Evolutionary conservation across 2,113 vertebrate genomes (phyloP).

Genomic region (Gadus chalcogrammus): DNA sequence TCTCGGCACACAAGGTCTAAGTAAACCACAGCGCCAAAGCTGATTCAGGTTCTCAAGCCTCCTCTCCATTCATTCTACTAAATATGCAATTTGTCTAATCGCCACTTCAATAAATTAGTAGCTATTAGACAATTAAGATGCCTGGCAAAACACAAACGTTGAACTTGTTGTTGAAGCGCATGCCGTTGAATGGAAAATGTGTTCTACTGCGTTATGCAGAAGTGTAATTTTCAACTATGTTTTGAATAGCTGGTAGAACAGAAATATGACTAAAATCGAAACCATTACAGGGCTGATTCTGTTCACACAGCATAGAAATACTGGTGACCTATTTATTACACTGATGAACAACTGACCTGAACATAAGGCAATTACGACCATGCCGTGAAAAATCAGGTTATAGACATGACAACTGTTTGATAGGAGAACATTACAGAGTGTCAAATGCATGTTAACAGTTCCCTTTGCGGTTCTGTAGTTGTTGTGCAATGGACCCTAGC

Average conservation of each 20-base stretch:
- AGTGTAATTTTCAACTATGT: too few relatives aligned
- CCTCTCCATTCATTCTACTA: too few relatives aligned
- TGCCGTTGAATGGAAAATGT: too few relatives aligned
- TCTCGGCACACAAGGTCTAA: too few relatives aligned
- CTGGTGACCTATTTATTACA: constrained; percentile 37
- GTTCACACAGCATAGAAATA: constrained; percentile 15
- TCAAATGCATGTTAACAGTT: constrained; percentile 18
- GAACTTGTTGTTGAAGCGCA: too few relatives aligned
- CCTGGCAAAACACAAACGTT: too few relatives aligned
- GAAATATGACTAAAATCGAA: neutral
- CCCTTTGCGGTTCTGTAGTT: neutral
- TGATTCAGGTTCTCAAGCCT: neutral
- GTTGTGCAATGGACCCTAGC: neutral
- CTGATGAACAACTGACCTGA: constrained; percentile 34
- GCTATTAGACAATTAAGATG: too few relatives aligned
- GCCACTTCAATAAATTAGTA: too few relatives aligned
- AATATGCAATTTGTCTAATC: too few relatives aligned
- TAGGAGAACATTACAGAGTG: constrained; percentile 33
- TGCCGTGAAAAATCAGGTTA: constrained; percentile 19
- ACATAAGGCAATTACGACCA: neutral
- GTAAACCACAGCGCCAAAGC: neutral
- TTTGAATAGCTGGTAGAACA: too few relatives aligned
- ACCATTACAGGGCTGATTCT: neutral
- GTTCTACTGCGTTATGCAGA: too few relatives aligned
- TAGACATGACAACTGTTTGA: constrained; percentile 40